Evolutionary conservation across 2,113 vertebrate genomes (phyloP), one percentile per base, ranked within the genome.

Genomic region (Eublepharis macularius): DNA sequence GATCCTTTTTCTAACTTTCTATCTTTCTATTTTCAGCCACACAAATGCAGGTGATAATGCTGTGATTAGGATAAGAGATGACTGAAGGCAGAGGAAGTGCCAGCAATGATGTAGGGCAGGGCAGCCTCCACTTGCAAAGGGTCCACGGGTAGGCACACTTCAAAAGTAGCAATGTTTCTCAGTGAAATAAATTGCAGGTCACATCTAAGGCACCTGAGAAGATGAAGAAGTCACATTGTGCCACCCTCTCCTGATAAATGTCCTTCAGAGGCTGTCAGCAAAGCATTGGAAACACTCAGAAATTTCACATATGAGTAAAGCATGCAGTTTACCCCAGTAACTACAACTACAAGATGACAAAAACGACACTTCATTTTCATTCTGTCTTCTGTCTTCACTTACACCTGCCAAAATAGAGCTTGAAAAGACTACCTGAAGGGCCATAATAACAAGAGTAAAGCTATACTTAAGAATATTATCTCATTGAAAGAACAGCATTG

Each of bases 281-380:
- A 54, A 68, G 70, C 36, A 7, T 1, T 3, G 32, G 29, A 60
- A 75, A 32, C 2, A n/a, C 49, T 34, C 7, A 45, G 65, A 78
- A 4, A 39, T 6, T 36, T 60, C 36, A 6, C 1, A 26, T 4
- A 32, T 19, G 24, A 63, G 10, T 43, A 29, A 54, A 49, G 32
- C 79, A 81, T 57, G 19, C 8, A 63, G 24, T 43, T 83, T 83
- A 79, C 69, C 81, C 88, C 63, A 92, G 68, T 26, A 82, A 36
- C 2, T 83, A 70, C n/a, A 86, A 77, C 19, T 19, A 39, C 14
- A 83, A n/a, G 19, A 90, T 65, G 16, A 68, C 43, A 51, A 51
- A 80, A 49, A 36, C 45, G 12, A 19, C 49, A 26, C 49, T 65
- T 70, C 47, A 36, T 72, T 87, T 87, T 80, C 87, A 2, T 7